Percentiles rank a stretch among this genome's conserved stretches.
Conservation (phyloP, 2,113 vertebrate species). For the Bufo gargarizans region DNA sequence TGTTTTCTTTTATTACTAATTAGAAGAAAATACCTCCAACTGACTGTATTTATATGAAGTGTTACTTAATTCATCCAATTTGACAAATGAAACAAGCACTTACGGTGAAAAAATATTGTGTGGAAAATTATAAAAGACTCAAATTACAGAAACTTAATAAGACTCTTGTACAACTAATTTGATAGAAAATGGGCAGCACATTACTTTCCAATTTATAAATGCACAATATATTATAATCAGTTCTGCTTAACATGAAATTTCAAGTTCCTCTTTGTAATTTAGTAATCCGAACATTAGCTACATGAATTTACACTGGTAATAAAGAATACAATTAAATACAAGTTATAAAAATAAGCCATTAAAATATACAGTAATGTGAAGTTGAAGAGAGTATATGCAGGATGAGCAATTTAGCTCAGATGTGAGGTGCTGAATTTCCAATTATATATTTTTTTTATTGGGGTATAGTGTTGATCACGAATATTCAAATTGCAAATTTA, state of each 20-base stretch:
- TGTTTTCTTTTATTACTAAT: slow-evolving; percentile 15
- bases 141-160: slow-evolving; percentile 52
- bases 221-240: slow-evolving; percentile 51
- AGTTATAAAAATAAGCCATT: not conserved
- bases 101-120: slow-evolving; percentile 21
- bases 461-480: too few relatives aligned
- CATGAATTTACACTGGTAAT: not conserved
- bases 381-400: not conserved
- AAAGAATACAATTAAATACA: slow-evolving; percentile 17
- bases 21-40: slow-evolving; percentile 27
- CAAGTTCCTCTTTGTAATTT: not conserved
- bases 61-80: slow-evolving; percentile 42
- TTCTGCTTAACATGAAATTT: slow-evolving; percentile 30
- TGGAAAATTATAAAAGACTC: slow-evolving; percentile 36
- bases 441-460: too few relatives aligned
- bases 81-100: slow-evolving; percentile 45
- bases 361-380: not conserved
- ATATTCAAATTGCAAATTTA: too few relatives aligned
- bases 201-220: slow-evolving; percentile 51
- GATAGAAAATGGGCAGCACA: slow-evolving; percentile 32
- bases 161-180: slow-evolving; percentile 49
- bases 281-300: not conserved
- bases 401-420: not conserved
- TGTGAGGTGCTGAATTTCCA: too few relatives aligned
- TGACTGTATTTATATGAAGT: slow-evolving; percentile 37